These are phyloP conservation scores for Rhinatrema bivittatum DNA, from an alignment of 2,797 vertebrate species.

Conservation along the genomic window DNA sequence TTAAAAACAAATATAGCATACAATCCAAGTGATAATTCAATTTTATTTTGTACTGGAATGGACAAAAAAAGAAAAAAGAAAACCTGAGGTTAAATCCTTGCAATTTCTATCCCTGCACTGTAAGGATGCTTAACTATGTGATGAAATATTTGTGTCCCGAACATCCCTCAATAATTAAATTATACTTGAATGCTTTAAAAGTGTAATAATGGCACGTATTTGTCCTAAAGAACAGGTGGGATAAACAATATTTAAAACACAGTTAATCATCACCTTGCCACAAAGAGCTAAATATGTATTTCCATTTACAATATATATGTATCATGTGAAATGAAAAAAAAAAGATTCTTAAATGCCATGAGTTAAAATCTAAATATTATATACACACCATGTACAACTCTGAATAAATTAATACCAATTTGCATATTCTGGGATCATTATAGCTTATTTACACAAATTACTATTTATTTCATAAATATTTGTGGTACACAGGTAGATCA, in stretches of 20 bases:
- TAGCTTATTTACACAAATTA: slow-evolving; percentile 98
- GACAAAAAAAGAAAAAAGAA: too few species aligned
- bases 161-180: slow-evolving; percentile 10
- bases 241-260: slow-evolving; percentile 67
- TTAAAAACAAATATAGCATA: slow-evolving; percentile 66
- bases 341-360: slow-evolving; percentile 60
- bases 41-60: slow-evolving; percentile 75
- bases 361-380: slow-evolving; percentile 91
- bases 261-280: slow-evolving; percentile 64
- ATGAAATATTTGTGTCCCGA: slow-evolving; percentile 2
- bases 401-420: slow-evolving; percentile 99
- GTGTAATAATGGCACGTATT: slow-evolving; percentile 65
- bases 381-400: slow-evolving; percentile 97
- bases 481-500: slow-evolving; percentile 33
- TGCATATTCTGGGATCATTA: slow-evolving; percentile 95
- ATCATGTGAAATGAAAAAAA: slow-evolving; percentile 69
- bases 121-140: slow-evolving; percentile 9
- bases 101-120: slow-evolving; percentile 45
- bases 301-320: slow-evolving; percentile 85
- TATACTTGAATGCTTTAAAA: slow-evolving; percentile 29
- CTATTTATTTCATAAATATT: slow-evolving; percentile 97
- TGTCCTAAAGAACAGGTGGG: slow-evolving; percentile 59
- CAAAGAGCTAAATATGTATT: slow-evolving; percentile 80
- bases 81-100: slow-evolving; percentile 85
- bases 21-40: slow-evolving; percentile 50